These are phyloP conservation scores for Limenitis camilla DNA, from an alignment of 2,888 invertebrate genomes.

Conservation along the genomic window DNA sequence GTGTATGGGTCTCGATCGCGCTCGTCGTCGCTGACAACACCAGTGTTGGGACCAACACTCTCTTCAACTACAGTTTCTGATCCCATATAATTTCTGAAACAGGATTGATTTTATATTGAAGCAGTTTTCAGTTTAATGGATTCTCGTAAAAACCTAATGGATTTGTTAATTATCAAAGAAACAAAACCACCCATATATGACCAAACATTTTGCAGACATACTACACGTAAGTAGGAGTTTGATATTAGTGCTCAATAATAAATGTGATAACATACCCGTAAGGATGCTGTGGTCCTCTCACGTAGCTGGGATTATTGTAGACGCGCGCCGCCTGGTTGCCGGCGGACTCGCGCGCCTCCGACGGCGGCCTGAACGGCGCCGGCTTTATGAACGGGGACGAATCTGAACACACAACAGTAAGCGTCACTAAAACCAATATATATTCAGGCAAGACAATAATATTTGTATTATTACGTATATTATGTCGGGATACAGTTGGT, in stretches of 20 bases:
- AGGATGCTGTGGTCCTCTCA: slow-evolving; percentile 23
- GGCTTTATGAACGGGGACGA: slow-evolving; percentile 28
- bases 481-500: no score
- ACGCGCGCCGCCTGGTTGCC: slow-evolving; percentile 30
- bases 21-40: slow-evolving; percentile 19
- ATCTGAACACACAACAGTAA: slow-evolving; percentile 13
- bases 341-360: slow-evolving; percentile 24
- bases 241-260: background rate
- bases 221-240: background rate
- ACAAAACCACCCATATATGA: no score
- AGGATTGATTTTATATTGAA: background rate
- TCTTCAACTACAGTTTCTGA: background rate
- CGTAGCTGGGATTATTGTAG: slow-evolving; percentile 29
- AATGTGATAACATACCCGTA: slow-evolving; percentile 18
- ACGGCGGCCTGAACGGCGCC: slow-evolving; percentile 10
- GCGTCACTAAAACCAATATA: no score
- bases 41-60: background rate
- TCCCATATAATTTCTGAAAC: background rate
- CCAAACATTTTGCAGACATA: background rate
- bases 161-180: no score
- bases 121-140: no score
- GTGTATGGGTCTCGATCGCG: slow-evolving; percentile 19
- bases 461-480: no score
- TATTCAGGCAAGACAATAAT: no score
- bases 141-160: no score